Evolutionary conservation across 2,797 vertebrate genomes (phyloP), one percentile per base, ranked within the genome.

Genomic region (Lacerta bilineata): DNA sequence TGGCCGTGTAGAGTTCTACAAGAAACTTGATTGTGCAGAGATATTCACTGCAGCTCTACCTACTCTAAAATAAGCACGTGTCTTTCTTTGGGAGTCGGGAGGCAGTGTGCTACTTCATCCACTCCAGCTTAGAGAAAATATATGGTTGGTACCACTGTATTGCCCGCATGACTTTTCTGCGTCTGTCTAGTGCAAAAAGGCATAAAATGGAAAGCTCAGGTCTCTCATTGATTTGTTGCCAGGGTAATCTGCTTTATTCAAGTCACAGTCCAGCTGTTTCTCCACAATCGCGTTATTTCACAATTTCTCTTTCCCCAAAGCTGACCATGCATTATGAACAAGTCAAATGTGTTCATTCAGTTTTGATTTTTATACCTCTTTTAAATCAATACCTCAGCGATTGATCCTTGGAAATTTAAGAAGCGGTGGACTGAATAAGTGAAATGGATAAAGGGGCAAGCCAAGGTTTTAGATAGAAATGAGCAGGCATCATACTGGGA

Each of bases 191-290:
- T 93, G 90, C 87, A 93, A 96, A 91, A 95, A 95, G 59, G 90
- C 88, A 94, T 95, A 93, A 96, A 96, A 95, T 96, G 78, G 94
- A 95, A 95, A 0, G 4, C 64, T n/a, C 79, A 0, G 5, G 61
- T 94, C 90, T 92, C 86, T 93, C 93, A 95, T 95, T 95, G 96
- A 95, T 96, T 96, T 95, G 89, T 95, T 95, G 93, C 93, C 93
- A 94, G 84, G 0, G 1, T 95, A 95, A 95, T 95, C 90, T 94
- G 46, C 91, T 96, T 95, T 95, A 96, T 96, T 95, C 93, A 90
- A 95, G 95, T 95, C 95, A 96, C 92, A 95, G 91, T 92, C 88
- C 91, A 95, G 91, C 91, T 92, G 87, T 94, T 96, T 94, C 94
- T 96, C 91, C 79, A 92, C 75, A 88, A 90, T 80, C 88, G 90